phyloP scores from a whole-genome alignment of 1,140 invertebrate genomes.

The Drosophila serrata region DNA sequence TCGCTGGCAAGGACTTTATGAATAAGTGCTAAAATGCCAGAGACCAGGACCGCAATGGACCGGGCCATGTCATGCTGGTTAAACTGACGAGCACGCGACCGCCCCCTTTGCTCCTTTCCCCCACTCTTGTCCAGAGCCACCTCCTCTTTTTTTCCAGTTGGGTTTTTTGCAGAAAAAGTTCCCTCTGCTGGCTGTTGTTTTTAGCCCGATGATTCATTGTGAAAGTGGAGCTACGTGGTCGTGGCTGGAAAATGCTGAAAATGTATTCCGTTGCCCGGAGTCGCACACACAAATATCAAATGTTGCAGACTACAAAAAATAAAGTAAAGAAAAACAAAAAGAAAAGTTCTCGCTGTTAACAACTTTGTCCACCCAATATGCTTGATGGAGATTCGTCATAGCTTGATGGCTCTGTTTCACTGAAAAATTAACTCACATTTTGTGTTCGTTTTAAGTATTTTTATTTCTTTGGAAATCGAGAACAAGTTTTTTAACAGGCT shows the following conservation, averaged over 20 bases:
- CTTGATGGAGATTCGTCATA: slow-evolving; percentile 54
- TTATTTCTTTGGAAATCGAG: background rate
- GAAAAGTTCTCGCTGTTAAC: slow-evolving; percentile 12
- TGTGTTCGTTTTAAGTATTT: slow-evolving; percentile 2
- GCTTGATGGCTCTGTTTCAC: slow-evolving; percentile 57
- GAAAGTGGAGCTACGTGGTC: slow-evolving; percentile 60
- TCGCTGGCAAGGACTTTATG: slow-evolving; percentile 77
- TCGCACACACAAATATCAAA: slow-evolving; percentile 32
- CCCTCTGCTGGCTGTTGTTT: slow-evolving; percentile 55
- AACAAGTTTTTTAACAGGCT: background rate
- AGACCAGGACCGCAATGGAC: slow-evolving; percentile 85
- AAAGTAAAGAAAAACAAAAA: background rate
- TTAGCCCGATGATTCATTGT: slow-evolving; percentile 76
- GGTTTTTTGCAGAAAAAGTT: slow-evolving; percentile 24
- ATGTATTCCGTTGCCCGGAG: slow-evolving; percentile 30
- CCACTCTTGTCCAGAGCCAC: background rate
- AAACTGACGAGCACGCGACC: slow-evolving; percentile 79
- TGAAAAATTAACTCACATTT: slow-evolving; percentile 2
- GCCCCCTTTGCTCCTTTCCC: slow-evolving; percentile 12
- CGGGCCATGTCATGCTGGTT: slow-evolving; percentile 85
- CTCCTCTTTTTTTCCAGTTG: slow-evolving; percentile 5
- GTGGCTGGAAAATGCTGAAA: slow-evolving; percentile 58
- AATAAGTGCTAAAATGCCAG: slow-evolving; percentile 85
- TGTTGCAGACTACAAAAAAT: slow-evolving; percentile 19
- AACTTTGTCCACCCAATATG: slow-evolving; percentile 68